Percentiles rank a stretch among this genome's conserved stretches.
Conservation (phyloP, 2,888 invertebrate genomes). For the Tinea trinotella region DNA sequence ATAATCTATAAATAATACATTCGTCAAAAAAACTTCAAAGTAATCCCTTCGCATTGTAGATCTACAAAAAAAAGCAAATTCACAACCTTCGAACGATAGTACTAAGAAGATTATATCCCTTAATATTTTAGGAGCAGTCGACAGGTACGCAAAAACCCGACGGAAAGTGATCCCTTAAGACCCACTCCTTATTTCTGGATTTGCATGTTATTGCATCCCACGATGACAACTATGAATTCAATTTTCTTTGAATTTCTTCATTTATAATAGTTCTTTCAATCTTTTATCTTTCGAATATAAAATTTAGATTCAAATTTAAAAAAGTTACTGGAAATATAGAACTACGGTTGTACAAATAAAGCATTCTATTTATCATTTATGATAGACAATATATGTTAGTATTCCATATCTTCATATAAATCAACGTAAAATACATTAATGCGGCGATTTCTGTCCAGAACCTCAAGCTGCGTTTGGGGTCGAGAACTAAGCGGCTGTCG, state of each 20-base stretch:
- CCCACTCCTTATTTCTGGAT: constrained; percentile 32
- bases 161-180: constrained; percentile 25
- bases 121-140: constrained; percentile 38
- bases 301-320: not conserved
- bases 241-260: not conserved
- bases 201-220: constrained; percentile 45
- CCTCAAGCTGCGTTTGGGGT: no score
- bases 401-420: no score
- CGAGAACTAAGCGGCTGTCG: no score
- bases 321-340: no score
- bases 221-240: constrained; percentile 4
- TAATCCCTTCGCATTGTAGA: not conserved
- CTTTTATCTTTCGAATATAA: not conserved
- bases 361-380: no score
- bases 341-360: no score
- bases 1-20: not conserved
- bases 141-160: not conserved
- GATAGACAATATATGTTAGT: no score
- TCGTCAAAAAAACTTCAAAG: not conserved
- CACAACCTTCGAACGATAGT: not conserved
- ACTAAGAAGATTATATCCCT: constrained; percentile 25
- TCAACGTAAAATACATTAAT: no score
- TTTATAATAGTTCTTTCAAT: not conserved
- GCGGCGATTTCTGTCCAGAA: no score
- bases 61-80: not conserved